Conservation (phyloP, 2,888 invertebrate species). For the Zhengitettix transpicula region DNA sequence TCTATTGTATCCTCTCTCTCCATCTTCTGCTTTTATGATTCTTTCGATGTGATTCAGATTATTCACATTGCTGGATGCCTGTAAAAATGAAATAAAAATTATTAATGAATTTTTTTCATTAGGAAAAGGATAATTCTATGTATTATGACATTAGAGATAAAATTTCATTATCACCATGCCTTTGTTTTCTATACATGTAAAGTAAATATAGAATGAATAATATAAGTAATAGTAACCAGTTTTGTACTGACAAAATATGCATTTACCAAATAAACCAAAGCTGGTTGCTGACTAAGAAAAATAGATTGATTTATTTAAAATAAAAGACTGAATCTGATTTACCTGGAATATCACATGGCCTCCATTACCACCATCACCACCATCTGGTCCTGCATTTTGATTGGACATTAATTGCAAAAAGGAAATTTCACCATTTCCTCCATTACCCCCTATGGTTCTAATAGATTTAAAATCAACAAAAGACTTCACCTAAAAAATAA, state of each 20-base stretch:
- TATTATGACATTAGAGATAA: too few species aligned
- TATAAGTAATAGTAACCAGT: too few species aligned
- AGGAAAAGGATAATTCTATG: too few species aligned
- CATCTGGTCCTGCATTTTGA: constrained; percentile 85
- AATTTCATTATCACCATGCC: not conserved
- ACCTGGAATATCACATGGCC: constrained; percentile 79
- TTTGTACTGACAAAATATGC: too few species aligned
- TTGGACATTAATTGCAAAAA: constrained; percentile 69
- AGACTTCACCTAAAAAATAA: constrained; percentile 30
- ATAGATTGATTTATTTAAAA: too few species aligned
- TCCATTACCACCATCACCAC: constrained; percentile 92
- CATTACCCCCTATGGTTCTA: constrained; percentile 61
- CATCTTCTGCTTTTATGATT: constrained; percentile 44
- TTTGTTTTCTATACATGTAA: too few species aligned
- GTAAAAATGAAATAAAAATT: constrained; percentile 9
- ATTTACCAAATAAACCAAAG: too few species aligned
- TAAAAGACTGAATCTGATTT: too few species aligned
- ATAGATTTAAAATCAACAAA: constrained; percentile 59
- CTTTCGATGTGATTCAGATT: constrained; percentile 51
- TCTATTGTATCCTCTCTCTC: constrained; percentile 54
- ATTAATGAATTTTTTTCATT: too few species aligned
- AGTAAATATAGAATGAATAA: too few species aligned
- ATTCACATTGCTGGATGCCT: constrained; percentile 46
- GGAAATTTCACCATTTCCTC: constrained; percentile 84
- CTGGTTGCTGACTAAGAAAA: too few species aligned